phyloP scores from a whole-genome alignment of 2,113 vertebrate genomes.

The Pelmatolapia mariae region DNA sequence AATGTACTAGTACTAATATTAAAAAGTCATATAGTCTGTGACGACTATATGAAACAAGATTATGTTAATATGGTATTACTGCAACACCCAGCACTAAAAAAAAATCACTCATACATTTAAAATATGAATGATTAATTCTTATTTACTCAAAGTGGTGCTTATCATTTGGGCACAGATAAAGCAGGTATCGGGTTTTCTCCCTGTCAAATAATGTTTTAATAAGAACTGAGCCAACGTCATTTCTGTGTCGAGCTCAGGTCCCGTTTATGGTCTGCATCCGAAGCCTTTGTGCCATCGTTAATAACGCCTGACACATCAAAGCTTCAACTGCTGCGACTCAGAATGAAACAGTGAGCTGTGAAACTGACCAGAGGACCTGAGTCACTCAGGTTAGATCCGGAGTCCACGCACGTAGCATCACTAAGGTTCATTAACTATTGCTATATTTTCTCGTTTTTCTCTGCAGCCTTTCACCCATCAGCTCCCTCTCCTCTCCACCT shows the following conservation, averaged over 20 bases:
- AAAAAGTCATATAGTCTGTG: not conserved
- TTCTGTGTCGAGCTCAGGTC: not conserved
- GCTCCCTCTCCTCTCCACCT: conserved; percentile 13
- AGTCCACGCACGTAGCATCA: not conserved
- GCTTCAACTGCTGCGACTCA: not conserved
- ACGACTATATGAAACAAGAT: not conserved
- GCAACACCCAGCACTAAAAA: not conserved
- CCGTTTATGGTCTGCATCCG: not conserved
- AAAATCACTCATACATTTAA: not conserved
- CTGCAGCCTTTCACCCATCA: conserved; percentile 2
- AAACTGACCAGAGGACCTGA: not conserved
- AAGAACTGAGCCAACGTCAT: not conserved
- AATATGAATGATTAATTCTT: not conserved
- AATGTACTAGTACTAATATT: not conserved
- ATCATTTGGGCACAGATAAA: not conserved
- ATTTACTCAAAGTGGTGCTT: not conserved
- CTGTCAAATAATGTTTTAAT: not conserved
- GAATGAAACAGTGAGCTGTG: not conserved
- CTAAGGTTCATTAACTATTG: conserved; percentile 17
- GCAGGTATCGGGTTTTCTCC: not conserved
- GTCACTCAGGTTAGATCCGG: not conserved
- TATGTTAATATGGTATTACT: not conserved
- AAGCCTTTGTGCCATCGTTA: not conserved
- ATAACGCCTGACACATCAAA: not conserved
- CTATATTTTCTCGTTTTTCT: conserved; percentile 15